Percentiles rank a stretch among this genome's conserved stretches.
These are phyloP conservation scores for Telmatochromis brachygnathus DNA, from an alignment of 2,113 vertebrate species.

Conservation along the genomic window DNA sequence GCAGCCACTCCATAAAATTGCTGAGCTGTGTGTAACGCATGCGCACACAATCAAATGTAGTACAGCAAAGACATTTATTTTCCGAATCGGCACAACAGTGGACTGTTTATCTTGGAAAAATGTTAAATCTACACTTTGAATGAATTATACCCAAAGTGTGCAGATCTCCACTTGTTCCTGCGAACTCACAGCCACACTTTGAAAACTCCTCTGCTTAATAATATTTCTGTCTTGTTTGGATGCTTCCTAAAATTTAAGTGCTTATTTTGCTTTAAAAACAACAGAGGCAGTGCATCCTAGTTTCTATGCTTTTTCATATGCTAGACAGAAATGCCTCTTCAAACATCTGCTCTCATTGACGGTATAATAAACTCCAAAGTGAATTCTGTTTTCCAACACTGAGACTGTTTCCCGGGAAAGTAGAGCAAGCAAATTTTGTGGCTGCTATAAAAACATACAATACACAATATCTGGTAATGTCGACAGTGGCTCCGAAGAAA, in stretches of 20 bases:
- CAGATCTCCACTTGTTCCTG: not conserved
- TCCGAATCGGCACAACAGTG: not conserved
- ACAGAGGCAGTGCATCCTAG: not conserved
- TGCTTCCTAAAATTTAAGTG: not conserved
- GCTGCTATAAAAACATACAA: not conserved
- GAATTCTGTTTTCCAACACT: not conserved
- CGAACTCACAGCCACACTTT: not conserved
- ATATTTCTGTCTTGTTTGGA: not conserved
- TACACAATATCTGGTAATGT: not conserved
- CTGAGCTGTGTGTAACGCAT: not conserved
- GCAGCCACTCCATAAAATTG: conserved; percentile 9
- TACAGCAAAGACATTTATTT: not conserved
- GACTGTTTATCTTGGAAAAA: not conserved
- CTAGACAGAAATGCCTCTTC: not conserved
- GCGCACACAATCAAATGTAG: not conserved
- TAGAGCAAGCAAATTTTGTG: not conserved
- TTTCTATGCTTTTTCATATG: not conserved
- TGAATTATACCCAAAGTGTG: not conserved
- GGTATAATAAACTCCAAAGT: not conserved
- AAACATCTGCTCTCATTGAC: not conserved
- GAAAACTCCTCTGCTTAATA: not conserved
- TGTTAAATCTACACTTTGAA: not conserved
- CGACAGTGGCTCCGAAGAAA: not conserved
- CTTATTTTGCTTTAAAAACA: not conserved
- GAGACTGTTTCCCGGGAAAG: not conserved